Evolutionary conservation across 2,888 invertebrate species (phyloP).

Genomic region (Tenthredo mesomela): DNA sequence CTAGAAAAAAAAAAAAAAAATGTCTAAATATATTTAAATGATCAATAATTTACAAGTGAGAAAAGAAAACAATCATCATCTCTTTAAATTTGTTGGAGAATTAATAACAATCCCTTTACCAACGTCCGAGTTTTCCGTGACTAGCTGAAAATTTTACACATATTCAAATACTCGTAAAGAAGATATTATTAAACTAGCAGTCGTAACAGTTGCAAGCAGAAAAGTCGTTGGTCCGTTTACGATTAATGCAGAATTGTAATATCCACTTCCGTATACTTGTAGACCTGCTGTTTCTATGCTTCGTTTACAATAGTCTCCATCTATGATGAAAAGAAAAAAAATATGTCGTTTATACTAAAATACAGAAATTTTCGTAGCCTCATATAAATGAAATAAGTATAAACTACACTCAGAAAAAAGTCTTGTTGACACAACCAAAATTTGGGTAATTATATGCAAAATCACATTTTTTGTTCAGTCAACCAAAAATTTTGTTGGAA

Average conservation of each 20-base stretch:
- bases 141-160: neutral
- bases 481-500: too few relatives aligned
- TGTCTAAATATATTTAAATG: neutral
- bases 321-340: constrained; percentile 69
- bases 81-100: neutral
- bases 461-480: too few relatives aligned
- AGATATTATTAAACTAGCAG: neutral
- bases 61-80: neutral
- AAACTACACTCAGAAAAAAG: too few relatives aligned
- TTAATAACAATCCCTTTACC: neutral
- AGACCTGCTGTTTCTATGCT: constrained; percentile 93
- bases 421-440: too few relatives aligned
- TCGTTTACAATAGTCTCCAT: constrained; percentile 93
- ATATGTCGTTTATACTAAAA: neutral
- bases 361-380: too few relatives aligned
- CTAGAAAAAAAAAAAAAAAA: neutral
- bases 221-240: constrained; percentile 49
- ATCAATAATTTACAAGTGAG: neutral
- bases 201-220: neutral
- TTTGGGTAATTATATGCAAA: too few relatives aligned
- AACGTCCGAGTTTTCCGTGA: neutral
- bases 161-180: neutral
- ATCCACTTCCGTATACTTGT: constrained; percentile 89
- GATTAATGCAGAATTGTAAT: constrained; percentile 83
- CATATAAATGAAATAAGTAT: too few relatives aligned